A percentile compares a stretch with the other conserved stretches of the same genome.
Conservation (phyloP, 1,140 invertebrate species). For the Tenebrio molitor region DNA sequence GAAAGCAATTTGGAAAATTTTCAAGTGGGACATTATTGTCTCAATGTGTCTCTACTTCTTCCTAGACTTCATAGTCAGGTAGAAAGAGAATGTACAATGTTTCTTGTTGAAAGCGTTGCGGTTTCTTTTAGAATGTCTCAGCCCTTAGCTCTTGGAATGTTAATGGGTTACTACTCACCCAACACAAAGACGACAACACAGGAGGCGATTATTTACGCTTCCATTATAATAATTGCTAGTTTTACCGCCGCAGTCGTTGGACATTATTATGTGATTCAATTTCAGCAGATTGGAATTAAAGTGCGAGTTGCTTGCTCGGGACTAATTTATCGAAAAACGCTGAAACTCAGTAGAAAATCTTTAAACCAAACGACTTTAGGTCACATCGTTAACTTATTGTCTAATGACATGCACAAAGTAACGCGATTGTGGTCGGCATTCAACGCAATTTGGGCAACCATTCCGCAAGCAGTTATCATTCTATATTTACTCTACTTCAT, state of each 20-base stretch:
- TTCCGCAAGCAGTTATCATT: constrained; percentile 81
- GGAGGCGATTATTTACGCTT: constrained; percentile 76
- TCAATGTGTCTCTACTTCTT: constrained; percentile 65
- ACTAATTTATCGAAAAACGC: constrained; percentile 86
- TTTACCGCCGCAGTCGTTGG: constrained; percentile 78
- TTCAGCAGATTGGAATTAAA: constrained; percentile 85
- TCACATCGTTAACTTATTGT: constrained; percentile 89
- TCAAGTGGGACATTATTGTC: not conserved
- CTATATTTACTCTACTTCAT: constrained; percentile 82
- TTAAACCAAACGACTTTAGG: constrained; percentile 82
- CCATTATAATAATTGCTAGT: constrained; percentile 76
- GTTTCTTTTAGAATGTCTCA: constrained; percentile 45
- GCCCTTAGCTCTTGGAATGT: constrained; percentile 47
- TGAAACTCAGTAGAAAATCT: constrained; percentile 79
- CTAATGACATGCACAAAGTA: constrained; percentile 85
- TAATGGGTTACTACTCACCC: constrained; percentile 63
- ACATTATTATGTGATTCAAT: constrained; percentile 84
- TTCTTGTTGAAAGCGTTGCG: constrained; percentile 7
- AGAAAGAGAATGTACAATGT: constrained; percentile 43
- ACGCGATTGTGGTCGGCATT: constrained; percentile 76
- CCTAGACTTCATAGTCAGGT: constrained; percentile 71
- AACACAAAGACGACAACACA: constrained; percentile 51
- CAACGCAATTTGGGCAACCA: constrained; percentile 80
- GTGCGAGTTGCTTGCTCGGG: constrained; percentile 84
- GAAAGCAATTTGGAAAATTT: constrained; percentile 65